A percentile compares a stretch with the other conserved stretches of the same genome.
Evolutionary conservation across 2,113 vertebrate species (phyloP).

Genomic region (Petroica traversi): DNA sequence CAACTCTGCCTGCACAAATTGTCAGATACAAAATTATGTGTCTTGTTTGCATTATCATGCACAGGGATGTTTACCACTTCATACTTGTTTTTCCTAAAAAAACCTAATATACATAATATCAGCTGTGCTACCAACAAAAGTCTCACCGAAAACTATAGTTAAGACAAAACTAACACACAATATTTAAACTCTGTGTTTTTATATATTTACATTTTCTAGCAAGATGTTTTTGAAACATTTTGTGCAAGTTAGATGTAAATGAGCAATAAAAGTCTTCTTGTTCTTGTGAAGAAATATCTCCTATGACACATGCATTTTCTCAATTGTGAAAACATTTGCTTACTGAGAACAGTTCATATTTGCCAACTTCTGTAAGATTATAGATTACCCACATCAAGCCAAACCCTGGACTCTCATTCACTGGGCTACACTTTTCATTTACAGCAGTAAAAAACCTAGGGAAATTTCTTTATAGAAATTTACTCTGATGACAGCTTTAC

Average conservation of each 20-base stretch:
- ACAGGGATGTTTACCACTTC: not conserved
- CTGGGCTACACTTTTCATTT: not conserved
- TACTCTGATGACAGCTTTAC: not conserved
- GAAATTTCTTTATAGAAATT: not conserved
- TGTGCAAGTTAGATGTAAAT: conserved; percentile 42
- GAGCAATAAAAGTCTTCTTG: conserved; percentile 11
- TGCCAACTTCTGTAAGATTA: not conserved
- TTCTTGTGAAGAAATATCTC: conserved; percentile 15
- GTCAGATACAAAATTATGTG: not conserved
- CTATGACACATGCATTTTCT: conserved; percentile 5
- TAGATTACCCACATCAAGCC: not conserved
- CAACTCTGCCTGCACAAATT: not conserved
- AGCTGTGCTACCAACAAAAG: not conserved
- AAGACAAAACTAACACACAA: not conserved
- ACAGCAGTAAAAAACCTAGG: not conserved
- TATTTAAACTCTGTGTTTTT: not conserved
- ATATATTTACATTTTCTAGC: not conserved
- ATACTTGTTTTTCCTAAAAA: not conserved
- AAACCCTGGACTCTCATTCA: not conserved
- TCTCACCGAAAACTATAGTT: not conserved
- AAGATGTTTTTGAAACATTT: conserved; percentile 22
- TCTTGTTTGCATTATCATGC: not conserved
- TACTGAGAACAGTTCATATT: not conserved
- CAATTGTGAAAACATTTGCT: conserved; percentile 38
- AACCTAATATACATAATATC: not conserved